Percentiles rank a stretch among this genome's conserved stretches.
These are phyloP conservation scores for Aphrophora alni DNA, from an alignment of 2,888 invertebrate species.

Conservation along the genomic window DNA sequence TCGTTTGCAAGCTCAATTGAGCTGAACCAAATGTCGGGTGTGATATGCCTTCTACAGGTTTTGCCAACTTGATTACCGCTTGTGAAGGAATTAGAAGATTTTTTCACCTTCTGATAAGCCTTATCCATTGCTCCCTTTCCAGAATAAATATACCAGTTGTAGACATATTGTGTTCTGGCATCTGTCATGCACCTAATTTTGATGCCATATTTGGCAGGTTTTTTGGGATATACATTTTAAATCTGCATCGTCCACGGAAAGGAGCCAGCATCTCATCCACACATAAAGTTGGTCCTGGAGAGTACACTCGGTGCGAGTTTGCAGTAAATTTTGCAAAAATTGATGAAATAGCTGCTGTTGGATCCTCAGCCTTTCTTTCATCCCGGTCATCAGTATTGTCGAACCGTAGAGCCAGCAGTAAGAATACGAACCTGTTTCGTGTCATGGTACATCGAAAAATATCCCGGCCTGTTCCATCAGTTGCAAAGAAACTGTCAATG, in stretches of 20 bases:
- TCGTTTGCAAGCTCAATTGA: slow-evolving; percentile 43
- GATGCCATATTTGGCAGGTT: slow-evolving; percentile 12
- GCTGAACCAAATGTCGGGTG: slow-evolving; percentile 52
- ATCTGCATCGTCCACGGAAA: slow-evolving; percentile 32
- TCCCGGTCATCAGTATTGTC: slow-evolving; percentile 2
- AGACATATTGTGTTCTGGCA: not conserved
- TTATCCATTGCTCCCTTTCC: not conserved
- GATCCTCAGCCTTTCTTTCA: not conserved
- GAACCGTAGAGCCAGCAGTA: not conserved
- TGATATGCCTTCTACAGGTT: slow-evolving; percentile 50
- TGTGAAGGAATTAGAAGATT: slow-evolving; percentile 9
- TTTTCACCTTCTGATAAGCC: not conserved
- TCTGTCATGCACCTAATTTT: slow-evolving; percentile 43
- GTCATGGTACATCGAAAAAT: slow-evolving; percentile 25
- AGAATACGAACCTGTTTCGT: not conserved
- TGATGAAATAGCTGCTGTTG: slow-evolving; percentile 24
- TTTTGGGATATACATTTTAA: not conserved
- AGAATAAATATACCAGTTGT: not conserved
- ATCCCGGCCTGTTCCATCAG: slow-evolving; percentile 26
- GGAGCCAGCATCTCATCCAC: slow-evolving; percentile 36
- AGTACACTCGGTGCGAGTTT: slow-evolving; percentile 32
- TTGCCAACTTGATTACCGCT: not conserved
- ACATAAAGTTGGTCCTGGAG: slow-evolving; percentile 20
- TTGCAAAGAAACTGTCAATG: slow-evolving; percentile 2
- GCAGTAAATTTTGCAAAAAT: slow-evolving; percentile 34